Base-by-base conservation (phyloP, 1,140 invertebrate genomes). In the Portunus trituberculatus region DNA sequence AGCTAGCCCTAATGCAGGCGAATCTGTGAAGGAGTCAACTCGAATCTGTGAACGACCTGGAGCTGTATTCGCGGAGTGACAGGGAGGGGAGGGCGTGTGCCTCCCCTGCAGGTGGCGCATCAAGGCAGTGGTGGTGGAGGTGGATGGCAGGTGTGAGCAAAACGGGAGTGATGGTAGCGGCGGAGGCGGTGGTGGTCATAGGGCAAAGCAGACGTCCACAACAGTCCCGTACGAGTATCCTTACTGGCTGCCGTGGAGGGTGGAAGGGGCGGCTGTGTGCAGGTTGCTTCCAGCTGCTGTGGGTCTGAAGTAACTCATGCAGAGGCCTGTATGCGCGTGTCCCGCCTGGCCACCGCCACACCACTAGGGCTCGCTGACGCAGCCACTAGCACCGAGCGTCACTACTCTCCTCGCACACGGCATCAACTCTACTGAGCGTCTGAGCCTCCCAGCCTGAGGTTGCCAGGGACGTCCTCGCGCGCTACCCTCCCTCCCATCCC, bases 161-260 rank as follows among this genome's bases (percentile, higher is more conserved):
- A 59, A 59, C 52, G 52, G 67, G 67, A 59, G 52, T 59, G 52
- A 10, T 59, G 52, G n/a, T n/a, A 25, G 67, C 16, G 16, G 67
- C 20, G n/a, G 67, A 76, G 67, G 67, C 20, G 6, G 16, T 2
- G 67, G n/a, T 76, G 67, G n/a, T 76, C 67, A 76, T 7, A 76
- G 67, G 67, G 67, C 67, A 76, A n/a, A 76, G 67, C 67, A 76
- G 67, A 76, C 67, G 67, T 76, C 20, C 67, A 76, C 20, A n/a
- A 76, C 20, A 76, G 20, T 7, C 67, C 25, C 67, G 67, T 76
- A 20, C 16, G 67, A 76, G 4, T 76, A 25, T 76, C 2, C 67
- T 76, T 76, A 76, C 67, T 76, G 67, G 67, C 67, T 76, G 67
- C n/a, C 25, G 67, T 76, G 67, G 67, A 76, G 67, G 67, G 67